Percentiles rank a stretch among this genome's conserved stretches.
Conservation (phyloP, 2,888 invertebrate species). For the Tipula helvola region DNA sequence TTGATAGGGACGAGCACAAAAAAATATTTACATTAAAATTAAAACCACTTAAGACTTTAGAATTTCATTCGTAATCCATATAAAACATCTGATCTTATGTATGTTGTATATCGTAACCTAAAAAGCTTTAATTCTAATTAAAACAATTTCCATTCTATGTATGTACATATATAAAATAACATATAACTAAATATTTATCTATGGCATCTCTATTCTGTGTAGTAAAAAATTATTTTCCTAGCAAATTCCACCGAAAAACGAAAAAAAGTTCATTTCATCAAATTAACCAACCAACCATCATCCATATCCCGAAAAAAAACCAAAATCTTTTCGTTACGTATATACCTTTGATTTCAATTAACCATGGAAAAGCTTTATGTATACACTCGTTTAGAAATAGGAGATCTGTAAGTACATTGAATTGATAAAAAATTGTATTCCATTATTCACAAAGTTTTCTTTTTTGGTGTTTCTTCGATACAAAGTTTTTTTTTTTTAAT, state of each 20-base stretch:
- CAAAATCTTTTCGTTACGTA: not conserved
- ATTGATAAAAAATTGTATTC: not conserved
- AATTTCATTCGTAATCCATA: not conserved
- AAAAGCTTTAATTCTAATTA: not conserved
- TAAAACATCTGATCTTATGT: not conserved
- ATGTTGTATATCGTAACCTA: not conserved
- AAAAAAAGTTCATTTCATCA: not conserved
- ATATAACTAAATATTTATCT: not conserved
- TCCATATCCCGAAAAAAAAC: not conserved
- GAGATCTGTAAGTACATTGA: not conserved
- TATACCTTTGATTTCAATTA: not conserved
- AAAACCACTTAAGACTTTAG: not conserved
- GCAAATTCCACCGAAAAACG: not conserved
- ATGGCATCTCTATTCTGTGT: not conserved
- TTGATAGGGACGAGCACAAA: not conserved
- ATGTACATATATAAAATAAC: not conserved
- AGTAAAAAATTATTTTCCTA: not conserved
- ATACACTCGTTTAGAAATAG: not conserved
- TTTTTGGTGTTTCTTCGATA: not conserved
- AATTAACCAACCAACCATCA: not conserved
- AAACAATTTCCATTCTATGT: not conserved
- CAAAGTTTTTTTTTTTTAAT: not conserved
- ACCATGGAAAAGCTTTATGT: not conserved
- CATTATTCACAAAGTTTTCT: not conserved
- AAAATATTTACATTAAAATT: not conserved